Base-by-base conservation (phyloP, 2,888 invertebrate genomes). In the Pristionchus entomophagus region DNA sequence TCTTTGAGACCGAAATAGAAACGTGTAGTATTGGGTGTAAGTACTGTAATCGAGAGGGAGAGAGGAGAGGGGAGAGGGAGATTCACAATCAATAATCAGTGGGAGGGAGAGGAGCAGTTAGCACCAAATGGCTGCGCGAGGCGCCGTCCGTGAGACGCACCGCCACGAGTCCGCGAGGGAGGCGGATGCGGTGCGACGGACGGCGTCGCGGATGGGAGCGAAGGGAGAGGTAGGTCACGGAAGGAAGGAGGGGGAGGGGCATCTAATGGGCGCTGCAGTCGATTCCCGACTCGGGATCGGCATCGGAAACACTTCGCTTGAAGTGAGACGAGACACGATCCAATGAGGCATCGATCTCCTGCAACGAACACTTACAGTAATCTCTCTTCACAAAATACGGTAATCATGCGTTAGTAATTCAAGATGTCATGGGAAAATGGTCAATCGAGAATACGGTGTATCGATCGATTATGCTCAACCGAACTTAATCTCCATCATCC, bases 301-400 rank as follows among this genome's bases (percentile, higher is more conserved):
- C 87, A 56, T 88, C 85, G 17, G 88, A 88, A 35, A 89, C 59
- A 45, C 86, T 86, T 49, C 89, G 87, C 65, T 89, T 89, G 35
- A 90, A 56, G 17, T 88, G 88, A 26, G 87, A 86, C 0, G 87
- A 88, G 12, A 90, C 88, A 10, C 90, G 87, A 45, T 89, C 88
- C 0, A 89, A 87, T n/a, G 89, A 88, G 19, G 69, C 85, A 82
- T 90, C 90, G 29, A 90, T 90, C 49, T 90, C 90, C 89, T 90
- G 81, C 86, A 89, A 87, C 62, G 49, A 81, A 38, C 78, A 10
- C n/a, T n/a, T 83, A 38, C 29, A 2, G 77, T 56, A 49, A 35
- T 29, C 32, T 38, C 69, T 38, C 5, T 29, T 17, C 5, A 14
- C 5, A 56, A 8, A 8, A 5, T 69, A 14, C 69, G 19, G 69